A percentile compares a stretch with the other conserved stretches of the same genome.
Conservation (phyloP, 2,797 vertebrate species). For the Gypaetus barbatus region DNA sequence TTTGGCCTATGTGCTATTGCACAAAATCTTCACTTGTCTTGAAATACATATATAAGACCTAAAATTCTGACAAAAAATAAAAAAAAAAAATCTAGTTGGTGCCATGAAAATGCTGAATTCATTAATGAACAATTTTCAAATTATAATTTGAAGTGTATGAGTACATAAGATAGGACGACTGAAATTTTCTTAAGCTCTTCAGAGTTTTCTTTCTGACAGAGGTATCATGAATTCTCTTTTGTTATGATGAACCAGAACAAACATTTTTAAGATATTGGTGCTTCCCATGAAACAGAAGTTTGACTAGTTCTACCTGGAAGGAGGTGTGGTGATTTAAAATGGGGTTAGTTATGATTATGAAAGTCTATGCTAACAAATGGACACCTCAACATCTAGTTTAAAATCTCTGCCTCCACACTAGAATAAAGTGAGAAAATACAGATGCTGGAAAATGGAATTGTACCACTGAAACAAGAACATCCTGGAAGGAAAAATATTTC, state of each 20-base stretch:
- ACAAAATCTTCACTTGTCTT: neutral
- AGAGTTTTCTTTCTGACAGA: neutral
- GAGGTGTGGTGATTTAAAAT: neutral
- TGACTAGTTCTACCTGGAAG: neutral
- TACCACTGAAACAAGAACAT: neutral
- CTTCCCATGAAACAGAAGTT: neutral
- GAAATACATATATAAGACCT: neutral
- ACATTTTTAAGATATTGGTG: neutral
- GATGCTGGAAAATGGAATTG: neutral
- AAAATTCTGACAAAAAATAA: neutral
- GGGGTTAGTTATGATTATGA: neutral
- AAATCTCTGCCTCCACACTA: neutral
- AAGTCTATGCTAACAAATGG: neutral
- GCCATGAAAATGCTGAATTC: neutral
- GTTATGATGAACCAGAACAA: neutral
- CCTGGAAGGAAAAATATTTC: neutral
- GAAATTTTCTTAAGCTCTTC: neutral
- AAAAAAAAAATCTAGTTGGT: neutral
- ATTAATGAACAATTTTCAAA: neutral
- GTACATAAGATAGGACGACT: neutral
- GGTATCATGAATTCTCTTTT: neutral
- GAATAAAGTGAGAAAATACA: neutral
- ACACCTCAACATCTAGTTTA: neutral
- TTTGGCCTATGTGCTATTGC: neutral
- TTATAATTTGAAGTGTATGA: neutral